Evolutionary conservation across 2,888 invertebrate genomes (phyloP), one percentile per base, ranked within the genome.

Genomic region (Micoletzkya japonica): DNA sequence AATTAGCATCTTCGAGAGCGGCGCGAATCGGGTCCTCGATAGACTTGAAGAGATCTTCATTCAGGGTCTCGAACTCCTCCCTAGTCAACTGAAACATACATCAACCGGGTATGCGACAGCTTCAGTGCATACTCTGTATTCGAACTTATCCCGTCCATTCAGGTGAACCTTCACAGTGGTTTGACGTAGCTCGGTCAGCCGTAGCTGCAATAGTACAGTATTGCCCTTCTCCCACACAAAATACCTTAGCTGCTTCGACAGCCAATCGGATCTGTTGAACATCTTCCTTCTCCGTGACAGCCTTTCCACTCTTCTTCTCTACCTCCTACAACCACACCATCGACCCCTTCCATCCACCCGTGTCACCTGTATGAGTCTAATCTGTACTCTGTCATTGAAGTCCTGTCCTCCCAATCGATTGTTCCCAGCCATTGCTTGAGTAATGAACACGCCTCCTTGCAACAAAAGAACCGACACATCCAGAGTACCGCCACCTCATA

Each of bases 401-500:
- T 88, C 88, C 74, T 88, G 88, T 2, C 88, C 88, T 20, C 88
- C 88, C 2, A 88, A 81, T 63, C 87, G 86, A 77, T 88, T 89
- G 78, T 89, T 89, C 54, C 88, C 88, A 73, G 88, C 88, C 87
- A 88, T 87, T 10, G 87, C 87, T 72, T 87, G 87, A 0, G 88
- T 88, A 26, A 87, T 85, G 77, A 88, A 89, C 84, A 88, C 87
- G 20, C 87, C 88, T n/a, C 87, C 87, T 77, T 88, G 88, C 30
- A 88, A 85, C 80, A 85, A 86, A 4, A 88, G 84, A 28, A 88
- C 82, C 0, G 88, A 88, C 20, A 88, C 88, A 75, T 88, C 88
- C 60, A 85, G 86, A 74, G 85, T 85, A 14, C 84, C 84, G 28
- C 84, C 84, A 17, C 82, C 82, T 80, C 6, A 69, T 71, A 58